Percentiles rank a stretch among this genome's conserved stretches.
Evolutionary conservation across 2,113 vertebrate species (phyloP).

Genomic region (Dipodomys spectabilis): DNA sequence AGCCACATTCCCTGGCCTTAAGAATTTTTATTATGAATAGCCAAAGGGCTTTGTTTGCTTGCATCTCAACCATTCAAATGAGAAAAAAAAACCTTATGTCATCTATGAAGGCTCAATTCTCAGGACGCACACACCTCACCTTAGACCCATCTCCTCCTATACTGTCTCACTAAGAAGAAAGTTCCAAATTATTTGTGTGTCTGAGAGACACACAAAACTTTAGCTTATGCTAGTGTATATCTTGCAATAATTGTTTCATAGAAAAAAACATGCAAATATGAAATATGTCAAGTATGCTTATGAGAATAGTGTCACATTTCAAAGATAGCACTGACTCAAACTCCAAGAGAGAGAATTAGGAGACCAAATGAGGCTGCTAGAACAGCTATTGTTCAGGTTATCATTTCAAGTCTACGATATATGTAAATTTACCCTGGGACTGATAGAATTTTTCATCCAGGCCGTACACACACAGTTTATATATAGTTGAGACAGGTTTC

Average conservation of each 20-base stretch:
- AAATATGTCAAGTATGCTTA: background rate
- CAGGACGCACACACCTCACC: background rate
- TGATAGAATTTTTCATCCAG: too few relatives aligned
- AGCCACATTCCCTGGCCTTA: too few relatives aligned
- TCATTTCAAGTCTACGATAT: background rate
- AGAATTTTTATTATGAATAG: too few relatives aligned
- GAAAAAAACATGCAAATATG: background rate
- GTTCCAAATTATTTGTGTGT: too few relatives aligned
- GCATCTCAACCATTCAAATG: background rate
- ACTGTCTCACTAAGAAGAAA: background rate
- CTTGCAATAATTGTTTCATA: background rate
- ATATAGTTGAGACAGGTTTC: background rate
- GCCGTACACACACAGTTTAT: background rate
- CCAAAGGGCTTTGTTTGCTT: too few relatives aligned
- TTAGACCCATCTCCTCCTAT: too few relatives aligned
- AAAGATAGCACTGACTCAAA: background rate
- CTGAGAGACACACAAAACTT: background rate
- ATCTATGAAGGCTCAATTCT: fast-evolving
- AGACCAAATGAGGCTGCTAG: background rate
- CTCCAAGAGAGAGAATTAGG: background rate
- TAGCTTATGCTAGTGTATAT: background rate
- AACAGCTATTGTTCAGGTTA: background rate
- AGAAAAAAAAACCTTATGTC: background rate
- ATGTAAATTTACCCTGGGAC: background rate
- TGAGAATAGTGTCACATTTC: background rate